Evolutionary conservation across 2,113 vertebrate genomes (phyloP).

Genomic region (Martes martes): DNA sequence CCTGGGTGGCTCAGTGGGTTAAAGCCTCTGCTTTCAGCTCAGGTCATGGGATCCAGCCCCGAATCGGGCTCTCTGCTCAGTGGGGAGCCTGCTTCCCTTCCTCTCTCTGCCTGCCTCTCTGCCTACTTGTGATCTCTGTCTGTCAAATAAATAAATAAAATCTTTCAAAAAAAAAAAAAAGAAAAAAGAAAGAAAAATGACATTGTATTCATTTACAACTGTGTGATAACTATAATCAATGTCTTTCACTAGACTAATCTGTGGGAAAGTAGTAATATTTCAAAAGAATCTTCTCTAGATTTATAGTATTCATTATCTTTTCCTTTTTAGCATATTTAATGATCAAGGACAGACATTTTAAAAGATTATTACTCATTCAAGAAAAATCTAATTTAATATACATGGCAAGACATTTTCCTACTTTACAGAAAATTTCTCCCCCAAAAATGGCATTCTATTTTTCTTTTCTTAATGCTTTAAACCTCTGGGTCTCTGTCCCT

Average conservation of each 20-base stretch:
- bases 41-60: too few species aligned
- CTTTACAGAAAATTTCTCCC: not conserved
- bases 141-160: too few species aligned
- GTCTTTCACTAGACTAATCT: not conserved
- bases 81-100: too few species aligned
- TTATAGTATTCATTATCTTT: not conserved
- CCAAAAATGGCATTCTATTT: not conserved
- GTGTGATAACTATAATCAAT: not conserved
- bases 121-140: too few species aligned
- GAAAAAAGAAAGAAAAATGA: slow-evolving; percentile 9
- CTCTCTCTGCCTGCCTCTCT: too few species aligned
- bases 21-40: too few species aligned
- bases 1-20: too few species aligned
- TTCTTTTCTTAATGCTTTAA: not conserved
- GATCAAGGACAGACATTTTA: not conserved
- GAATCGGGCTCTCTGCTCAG: too few species aligned
- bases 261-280: not conserved
- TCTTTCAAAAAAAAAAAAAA: too few species aligned
- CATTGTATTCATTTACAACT: not conserved
- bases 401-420: not conserved
- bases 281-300: not conserved
- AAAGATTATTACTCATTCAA: not conserved
- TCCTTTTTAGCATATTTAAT: slow-evolving; percentile 9
- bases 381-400: not conserved
- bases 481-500: not conserved